A percentile compares a stretch with the other conserved stretches of the same genome.
Evolutionary conservation across 1,140 invertebrate species (phyloP).

Genomic region (Temnothorax longispinosus): DNA sequence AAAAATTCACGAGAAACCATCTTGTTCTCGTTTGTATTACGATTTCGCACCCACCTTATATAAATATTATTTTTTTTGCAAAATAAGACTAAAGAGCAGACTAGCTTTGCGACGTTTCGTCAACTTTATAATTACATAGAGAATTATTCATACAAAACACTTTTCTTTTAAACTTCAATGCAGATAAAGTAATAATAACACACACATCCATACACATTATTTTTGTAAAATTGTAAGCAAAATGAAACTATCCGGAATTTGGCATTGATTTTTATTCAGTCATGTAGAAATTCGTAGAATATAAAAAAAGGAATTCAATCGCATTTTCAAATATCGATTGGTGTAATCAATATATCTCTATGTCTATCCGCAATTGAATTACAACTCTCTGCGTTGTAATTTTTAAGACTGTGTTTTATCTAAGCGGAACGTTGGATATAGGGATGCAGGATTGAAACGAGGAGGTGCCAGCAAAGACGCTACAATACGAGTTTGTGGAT

Average conservation of each 20-base stretch:
- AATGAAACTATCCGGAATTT: neutral
- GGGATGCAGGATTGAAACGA: conserved; percentile 56
- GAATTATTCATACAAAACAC: conserved; percentile 12
- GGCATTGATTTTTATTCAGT: neutral
- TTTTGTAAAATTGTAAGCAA: neutral
- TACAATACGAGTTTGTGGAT: conserved; percentile 78
- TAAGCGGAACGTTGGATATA: conserved; percentile 50
- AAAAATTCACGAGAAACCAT: no score
- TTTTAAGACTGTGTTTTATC: conserved; percentile 54
- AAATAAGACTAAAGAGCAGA: neutral
- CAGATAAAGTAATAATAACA: neutral
- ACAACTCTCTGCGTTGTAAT: conserved; percentile 52
- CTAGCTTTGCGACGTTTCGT: neutral
- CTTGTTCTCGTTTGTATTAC: no score
- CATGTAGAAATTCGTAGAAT: conserved; percentile 16
- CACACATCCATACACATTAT: neutral
- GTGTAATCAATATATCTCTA: conserved; percentile 44
- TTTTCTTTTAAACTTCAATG: conserved; percentile 24
- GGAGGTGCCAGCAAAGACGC: conserved; percentile 69
- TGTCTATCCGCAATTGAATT: conserved; percentile 34
- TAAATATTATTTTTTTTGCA: neutral
- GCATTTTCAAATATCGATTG: conserved; percentile 30
- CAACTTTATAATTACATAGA: conserved; percentile 14
- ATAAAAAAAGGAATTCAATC: conserved; percentile 19
- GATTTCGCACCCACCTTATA: no score